A percentile compares a stretch with the other conserved stretches of the same genome.
Evolutionary conservation across 2,888 invertebrate species (phyloP).

Genomic region (Eristalis pertinax): DNA sequence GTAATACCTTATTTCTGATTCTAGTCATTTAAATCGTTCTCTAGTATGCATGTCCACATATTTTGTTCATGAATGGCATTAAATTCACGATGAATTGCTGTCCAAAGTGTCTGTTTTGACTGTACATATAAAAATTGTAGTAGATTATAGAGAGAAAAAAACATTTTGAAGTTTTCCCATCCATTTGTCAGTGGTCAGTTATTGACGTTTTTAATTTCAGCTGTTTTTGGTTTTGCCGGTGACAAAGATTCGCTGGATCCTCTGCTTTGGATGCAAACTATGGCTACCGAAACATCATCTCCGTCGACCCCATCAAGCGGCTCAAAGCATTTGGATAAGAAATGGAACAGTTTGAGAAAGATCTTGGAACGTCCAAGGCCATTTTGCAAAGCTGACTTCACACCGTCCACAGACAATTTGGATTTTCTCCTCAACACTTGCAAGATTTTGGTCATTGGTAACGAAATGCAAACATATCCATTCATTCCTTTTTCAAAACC

Average conservation of each 20-base stretch:
- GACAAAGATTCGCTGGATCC: not conserved
- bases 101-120: not conserved
- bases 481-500: not conserved
- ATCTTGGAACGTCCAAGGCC: conserved; percentile 95
- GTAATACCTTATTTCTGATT: too few species aligned
- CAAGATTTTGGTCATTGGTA: conserved; percentile 89
- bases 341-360: conserved; percentile 93
- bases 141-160: not conserved
- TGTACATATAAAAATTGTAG: not conserved
- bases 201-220: not conserved
- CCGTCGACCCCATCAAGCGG: conserved; percentile 72
- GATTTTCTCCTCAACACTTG: conserved; percentile 92
- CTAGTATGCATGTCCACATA: too few species aligned
- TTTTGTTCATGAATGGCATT: not conserved
- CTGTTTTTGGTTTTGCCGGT: conserved; percentile 1
- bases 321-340: conserved; percentile 79
- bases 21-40: too few species aligned
- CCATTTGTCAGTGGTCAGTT: not conserved
- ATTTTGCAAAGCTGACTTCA: conserved; percentile 95
- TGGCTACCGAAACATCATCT: conserved; percentile 73
- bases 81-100: too few species aligned
- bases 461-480: not conserved
- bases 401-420: conserved; percentile 91
- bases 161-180: not conserved
- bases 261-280: not conserved